Evolutionary conservation across 2,888 invertebrate species (phyloP), one percentile per base, ranked within the genome.

Genomic region (Eupithecia abbreviata): DNA sequence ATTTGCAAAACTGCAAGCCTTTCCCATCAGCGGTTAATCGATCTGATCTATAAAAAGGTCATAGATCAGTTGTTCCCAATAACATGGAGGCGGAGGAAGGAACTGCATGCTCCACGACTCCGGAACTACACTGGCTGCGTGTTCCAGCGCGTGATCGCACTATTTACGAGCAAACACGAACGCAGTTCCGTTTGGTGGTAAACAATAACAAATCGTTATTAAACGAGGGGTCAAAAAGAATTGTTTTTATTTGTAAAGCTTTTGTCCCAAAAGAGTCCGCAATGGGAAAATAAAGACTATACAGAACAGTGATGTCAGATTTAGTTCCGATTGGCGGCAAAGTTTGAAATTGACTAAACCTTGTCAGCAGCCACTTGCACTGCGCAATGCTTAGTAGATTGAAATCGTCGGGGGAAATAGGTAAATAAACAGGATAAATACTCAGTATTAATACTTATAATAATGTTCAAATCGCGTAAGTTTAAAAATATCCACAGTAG

Each of bases 41-140:
- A 58, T 58, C 4, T 30, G n/a, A 68, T 10, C 47, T 10, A 18
- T 9, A 9, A 10, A 68, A 69, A 69, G 69, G 47, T 69, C 45
- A 30, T 47, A 69, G 69, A 62, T 10, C 47, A 15, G 45, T 68
- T 73, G 69, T 62, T 55, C 62, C 58, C 73, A 80, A 79, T 77
- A 75, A 75, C 43, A 51, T n/a, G 82, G 74, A 81, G 42, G 42
- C 67, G 13, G 42, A 71, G 65, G 71, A 67, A 90, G 92, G 92
- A 92, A 90, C 88, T 83, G 83, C 82, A 86, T 88, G 86, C 88
- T 88, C 88, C 82, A 66, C 71, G 42, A 84, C 85, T 84, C 91
- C 92, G 92, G 92, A 93, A 87, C 89, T 91, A 88, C 90, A 90
- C 87, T 89, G 88, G 89, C 77, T 85, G 74, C 78, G 84, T 83